These are phyloP conservation scores for Microcebus ravelobensis DNA, from an alignment of 2,113 vertebrate genomes.

Conservation along the genomic window DNA sequence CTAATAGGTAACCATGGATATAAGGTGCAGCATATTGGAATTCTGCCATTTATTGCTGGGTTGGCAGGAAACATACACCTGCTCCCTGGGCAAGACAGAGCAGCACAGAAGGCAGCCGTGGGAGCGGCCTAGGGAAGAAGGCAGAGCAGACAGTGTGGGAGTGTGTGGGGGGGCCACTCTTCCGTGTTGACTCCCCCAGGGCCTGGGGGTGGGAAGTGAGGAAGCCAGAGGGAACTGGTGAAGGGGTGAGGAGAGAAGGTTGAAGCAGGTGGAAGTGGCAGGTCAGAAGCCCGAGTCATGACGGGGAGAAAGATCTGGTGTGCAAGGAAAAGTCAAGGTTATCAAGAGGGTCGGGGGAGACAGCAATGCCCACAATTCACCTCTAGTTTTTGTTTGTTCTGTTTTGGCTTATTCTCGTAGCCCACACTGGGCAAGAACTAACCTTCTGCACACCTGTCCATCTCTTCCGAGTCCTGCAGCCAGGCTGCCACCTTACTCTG, in stretches of 20 bases:
- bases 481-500: constrained; percentile 98
- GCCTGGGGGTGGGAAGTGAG: too few relatives aligned
- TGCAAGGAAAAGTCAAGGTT: neutral
- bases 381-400: neutral
- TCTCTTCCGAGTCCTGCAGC: constrained; percentile 98
- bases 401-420: neutral
- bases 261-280: neutral
- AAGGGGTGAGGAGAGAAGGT: neutral
- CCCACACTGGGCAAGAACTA: constrained; percentile 21
- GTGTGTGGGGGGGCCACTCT: fast-evolving
- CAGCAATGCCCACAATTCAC: neutral
- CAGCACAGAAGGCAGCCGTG: neutral
- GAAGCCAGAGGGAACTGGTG: neutral
- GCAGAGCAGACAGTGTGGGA: neutral
- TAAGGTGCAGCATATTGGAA: neutral
- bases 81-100: fast-evolving
- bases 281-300: neutral
- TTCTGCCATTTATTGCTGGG: neutral
- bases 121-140: neutral
- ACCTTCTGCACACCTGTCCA: constrained; percentile 99
- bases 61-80: neutral
- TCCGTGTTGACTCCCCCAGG: neutral
- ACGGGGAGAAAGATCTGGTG: neutral
- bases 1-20: neutral
- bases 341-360: neutral